Conservation (phyloP, 2,797 vertebrate genomes). For the Sebastes hubbsi region DNA sequence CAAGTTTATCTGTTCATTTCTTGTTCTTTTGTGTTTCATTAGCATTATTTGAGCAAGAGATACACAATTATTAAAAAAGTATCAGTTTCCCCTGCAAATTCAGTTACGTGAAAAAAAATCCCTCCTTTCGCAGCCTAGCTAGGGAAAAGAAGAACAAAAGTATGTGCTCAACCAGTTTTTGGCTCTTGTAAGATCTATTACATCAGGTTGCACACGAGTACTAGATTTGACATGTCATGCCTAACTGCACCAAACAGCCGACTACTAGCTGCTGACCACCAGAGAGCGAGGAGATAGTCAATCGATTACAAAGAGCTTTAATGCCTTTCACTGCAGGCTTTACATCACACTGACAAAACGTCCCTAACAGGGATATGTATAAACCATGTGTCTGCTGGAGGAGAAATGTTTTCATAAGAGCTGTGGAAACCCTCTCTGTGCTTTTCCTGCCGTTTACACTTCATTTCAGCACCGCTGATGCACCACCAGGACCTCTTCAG, state of each 20-base stretch:
- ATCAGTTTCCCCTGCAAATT: neutral
- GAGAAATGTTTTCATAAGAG: constrained; percentile 37
- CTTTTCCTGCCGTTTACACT: constrained; percentile 18
- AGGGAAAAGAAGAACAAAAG: neutral
- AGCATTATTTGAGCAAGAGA: neutral
- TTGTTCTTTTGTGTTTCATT: neutral
- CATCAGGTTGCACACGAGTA: constrained; percentile 5
- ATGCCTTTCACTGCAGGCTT: constrained; percentile 49
- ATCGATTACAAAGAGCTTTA: constrained; percentile 46
- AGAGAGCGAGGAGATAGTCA: constrained; percentile 17
- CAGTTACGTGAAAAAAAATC: neutral
- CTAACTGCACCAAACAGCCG: constrained; percentile 38
- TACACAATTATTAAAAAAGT: neutral
- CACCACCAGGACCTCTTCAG: constrained; percentile 23
- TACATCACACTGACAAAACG: constrained; percentile 37
- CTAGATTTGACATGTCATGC: constrained; percentile 29
- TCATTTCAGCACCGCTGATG: constrained; percentile 5
- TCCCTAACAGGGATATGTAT: constrained; percentile 30
- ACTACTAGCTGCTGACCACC: constrained; percentile 28
- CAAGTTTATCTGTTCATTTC: neutral
- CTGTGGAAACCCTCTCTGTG: constrained; percentile 25
- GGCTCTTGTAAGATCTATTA: neutral
- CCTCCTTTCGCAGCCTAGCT: neutral
- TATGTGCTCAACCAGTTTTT: neutral
- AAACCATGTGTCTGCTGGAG: constrained; percentile 47